Percentiles rank a stretch among this genome's conserved stretches.
phyloP scores from a whole-genome alignment of 2,113 vertebrate species.

The Panthera tigris region DNA sequence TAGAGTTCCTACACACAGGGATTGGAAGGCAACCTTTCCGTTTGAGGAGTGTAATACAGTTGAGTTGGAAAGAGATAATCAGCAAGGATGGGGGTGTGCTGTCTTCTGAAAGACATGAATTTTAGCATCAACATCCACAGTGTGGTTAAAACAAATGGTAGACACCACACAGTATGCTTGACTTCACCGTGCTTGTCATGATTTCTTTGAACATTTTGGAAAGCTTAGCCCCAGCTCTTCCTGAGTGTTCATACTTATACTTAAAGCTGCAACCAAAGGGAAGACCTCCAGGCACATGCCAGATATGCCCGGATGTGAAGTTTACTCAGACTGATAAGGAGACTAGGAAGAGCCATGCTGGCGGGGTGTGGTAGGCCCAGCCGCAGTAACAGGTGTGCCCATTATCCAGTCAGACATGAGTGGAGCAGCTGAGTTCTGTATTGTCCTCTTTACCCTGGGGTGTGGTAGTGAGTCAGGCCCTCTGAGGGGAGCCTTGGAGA shows the following conservation, averaged over 20 bases:
- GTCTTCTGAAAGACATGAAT: neutral
- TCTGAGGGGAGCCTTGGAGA: neutral
- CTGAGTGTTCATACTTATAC: neutral
- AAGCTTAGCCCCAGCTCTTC: neutral
- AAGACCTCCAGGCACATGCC: neutral
- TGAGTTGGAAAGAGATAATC: neutral
- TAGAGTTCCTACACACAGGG: neutral
- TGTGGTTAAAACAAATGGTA: neutral
- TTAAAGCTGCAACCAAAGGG: neutral
- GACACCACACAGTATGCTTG: neutral
- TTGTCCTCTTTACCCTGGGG: neutral
- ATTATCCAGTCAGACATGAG: neutral
- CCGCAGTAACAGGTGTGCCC: slow-evolving; percentile 19
- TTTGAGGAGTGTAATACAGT: neutral
- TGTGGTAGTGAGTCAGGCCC: neutral
- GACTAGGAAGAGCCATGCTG: neutral
- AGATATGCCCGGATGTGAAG: neutral
- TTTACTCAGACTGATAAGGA: neutral
- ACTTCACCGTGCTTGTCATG: neutral
- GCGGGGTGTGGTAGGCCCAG: neutral
- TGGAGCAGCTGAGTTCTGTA: neutral
- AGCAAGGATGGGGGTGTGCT: neutral
- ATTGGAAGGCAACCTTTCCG: neutral
- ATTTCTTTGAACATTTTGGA: neutral
- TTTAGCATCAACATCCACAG: neutral